phyloP scores from a whole-genome alignment of 2,888 invertebrate genomes.

The Eupithecia centaureata region DNA sequence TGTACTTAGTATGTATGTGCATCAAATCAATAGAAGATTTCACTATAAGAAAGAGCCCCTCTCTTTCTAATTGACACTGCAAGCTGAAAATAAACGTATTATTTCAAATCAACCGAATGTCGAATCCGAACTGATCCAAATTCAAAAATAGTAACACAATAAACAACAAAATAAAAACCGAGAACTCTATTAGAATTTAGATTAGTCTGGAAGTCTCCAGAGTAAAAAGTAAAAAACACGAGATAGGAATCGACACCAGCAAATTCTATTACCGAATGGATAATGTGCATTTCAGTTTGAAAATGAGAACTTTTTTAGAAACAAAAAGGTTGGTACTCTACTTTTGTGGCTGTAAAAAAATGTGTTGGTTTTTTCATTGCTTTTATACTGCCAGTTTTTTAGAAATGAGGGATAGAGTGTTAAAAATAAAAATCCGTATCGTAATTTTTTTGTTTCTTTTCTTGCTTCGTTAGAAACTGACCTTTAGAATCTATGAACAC shows the following conservation, averaged over 20 bases:
- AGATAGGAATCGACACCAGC: constrained; percentile 38
- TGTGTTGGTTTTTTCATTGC: neutral
- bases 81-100: too few relatives aligned
- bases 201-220: constrained; percentile 44
- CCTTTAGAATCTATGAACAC: too few relatives aligned
- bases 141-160: constrained; percentile 33
- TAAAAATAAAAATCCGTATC: too few relatives aligned
- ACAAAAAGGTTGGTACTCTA: neutral
- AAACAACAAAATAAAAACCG: constrained; percentile 40
- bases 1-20: too few relatives aligned
- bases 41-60: too few relatives aligned
- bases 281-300: constrained; percentile 20
- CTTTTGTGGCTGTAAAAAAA: neutral
- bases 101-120: neutral
- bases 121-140: neutral
- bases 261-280: constrained; percentile 41
- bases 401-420: neutral
- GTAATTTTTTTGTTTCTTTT: too few relatives aligned
- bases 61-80: too few relatives aligned
- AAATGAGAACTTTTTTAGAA: constrained; percentile 1
- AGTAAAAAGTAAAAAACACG: constrained; percentile 39
- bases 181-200: constrained; percentile 45
- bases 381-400: neutral
- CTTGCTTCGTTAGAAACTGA: too few relatives aligned
- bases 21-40: too few relatives aligned